These are phyloP conservation scores for Tyto alba DNA, from an alignment of 2,113 vertebrate genomes.

Conservation along the genomic window DNA sequence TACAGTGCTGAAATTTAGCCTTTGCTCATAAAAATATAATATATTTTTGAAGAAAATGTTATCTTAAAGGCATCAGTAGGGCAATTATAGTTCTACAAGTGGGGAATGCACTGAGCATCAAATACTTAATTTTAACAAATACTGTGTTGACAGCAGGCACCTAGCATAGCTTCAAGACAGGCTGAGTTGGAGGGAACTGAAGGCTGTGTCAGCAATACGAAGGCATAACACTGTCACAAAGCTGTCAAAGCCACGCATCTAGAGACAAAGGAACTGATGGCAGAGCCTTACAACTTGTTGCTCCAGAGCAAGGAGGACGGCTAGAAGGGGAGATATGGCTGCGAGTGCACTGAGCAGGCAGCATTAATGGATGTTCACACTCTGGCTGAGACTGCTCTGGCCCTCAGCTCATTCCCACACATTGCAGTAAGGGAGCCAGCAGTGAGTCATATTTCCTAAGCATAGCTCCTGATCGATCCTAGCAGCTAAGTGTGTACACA, in stretches of 20 bases:
- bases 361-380: background rate
- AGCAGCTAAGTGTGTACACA: background rate
- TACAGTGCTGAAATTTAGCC: background rate
- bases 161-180: background rate
- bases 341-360: fast-evolving
- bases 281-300: background rate
- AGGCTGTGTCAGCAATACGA: background rate
- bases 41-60: background rate
- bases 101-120: background rate
- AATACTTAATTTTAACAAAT: background rate
- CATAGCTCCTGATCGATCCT: background rate
- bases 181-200: background rate
- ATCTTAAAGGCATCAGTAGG: background rate
- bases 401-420: background rate
- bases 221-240: background rate
- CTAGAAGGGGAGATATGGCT: background rate
- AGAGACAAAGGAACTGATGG: background rate
- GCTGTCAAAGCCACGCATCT: background rate
- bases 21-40: background rate
- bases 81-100: background rate
- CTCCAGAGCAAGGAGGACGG: background rate
- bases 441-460: background rate
- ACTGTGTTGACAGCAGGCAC: background rate
- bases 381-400: background rate
- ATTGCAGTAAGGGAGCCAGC: background rate